A percentile compares a stretch with the other conserved stretches of the same genome.
Conservation (phyloP, 2,888 invertebrate species). For the Caradrina kadenii region DNA sequence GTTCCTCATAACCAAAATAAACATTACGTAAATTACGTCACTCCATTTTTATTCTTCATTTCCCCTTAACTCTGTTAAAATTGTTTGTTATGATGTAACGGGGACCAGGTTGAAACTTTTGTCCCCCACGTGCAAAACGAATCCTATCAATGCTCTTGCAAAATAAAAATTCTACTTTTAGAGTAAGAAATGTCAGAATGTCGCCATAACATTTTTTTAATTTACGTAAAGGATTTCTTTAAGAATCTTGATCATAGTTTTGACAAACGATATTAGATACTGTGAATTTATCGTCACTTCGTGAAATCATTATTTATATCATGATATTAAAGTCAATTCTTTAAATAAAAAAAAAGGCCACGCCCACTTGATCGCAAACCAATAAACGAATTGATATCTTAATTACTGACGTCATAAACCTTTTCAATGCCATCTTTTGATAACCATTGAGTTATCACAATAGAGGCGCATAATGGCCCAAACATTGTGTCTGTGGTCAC, state of each 20-base stretch:
- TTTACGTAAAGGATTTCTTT: background rate
- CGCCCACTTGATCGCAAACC: constrained; percentile 71
- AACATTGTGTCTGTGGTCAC: constrained; percentile 77
- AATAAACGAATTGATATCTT: constrained; percentile 80
- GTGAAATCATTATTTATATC: background rate
- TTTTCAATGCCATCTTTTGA: constrained; percentile 78
- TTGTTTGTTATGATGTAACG: constrained; percentile 26
- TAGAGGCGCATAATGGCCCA: constrained; percentile 75
- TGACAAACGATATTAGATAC: background rate
- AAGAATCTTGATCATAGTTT: background rate
- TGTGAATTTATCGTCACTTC: background rate
- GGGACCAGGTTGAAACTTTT: constrained; percentile 10
- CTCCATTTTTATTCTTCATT: constrained; percentile 3
- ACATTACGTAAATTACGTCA: constrained; percentile 14
- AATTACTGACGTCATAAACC: constrained; percentile 83
- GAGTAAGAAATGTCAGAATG: background rate
- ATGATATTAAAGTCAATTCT: constrained; percentile 8
- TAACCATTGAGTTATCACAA: constrained; percentile 77
- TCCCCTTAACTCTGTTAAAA: constrained; percentile 2
- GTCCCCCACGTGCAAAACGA: constrained; percentile 9
- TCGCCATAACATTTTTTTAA: constrained; percentile 5
- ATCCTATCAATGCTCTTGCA: constrained; percentile 2
- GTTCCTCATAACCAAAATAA: constrained; percentile 23
- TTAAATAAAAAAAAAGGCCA: constrained; percentile 64
- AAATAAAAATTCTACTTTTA: constrained; percentile 18